Evolutionary conservation across 2,113 vertebrate species (phyloP).

Genomic region (Columbina picui): DNA sequence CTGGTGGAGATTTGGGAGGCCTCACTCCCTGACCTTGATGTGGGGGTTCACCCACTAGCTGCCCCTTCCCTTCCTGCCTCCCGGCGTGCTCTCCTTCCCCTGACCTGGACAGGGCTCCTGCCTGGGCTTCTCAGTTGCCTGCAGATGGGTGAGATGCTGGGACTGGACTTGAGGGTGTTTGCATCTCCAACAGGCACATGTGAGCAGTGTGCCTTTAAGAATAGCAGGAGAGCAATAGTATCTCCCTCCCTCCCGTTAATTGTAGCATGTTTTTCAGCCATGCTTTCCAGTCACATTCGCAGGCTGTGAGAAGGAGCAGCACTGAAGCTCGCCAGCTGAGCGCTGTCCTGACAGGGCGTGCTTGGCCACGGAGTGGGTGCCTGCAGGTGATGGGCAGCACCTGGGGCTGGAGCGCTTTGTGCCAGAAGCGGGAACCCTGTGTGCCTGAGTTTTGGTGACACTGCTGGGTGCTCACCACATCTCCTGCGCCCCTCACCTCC

Average conservation of each 20-base stretch:
- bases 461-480: not conserved
- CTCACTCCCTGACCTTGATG: not conserved
- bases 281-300: conserved; percentile 71
- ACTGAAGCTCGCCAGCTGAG: not conserved
- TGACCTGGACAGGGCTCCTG: fast-evolving
- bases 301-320: conserved; percentile 24
- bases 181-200: not conserved
- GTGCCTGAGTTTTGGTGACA: not conserved
- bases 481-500: not conserved
- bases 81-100: not conserved
- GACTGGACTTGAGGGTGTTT: not conserved
- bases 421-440: not conserved
- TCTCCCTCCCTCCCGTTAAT: conserved; percentile 71
- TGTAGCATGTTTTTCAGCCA: conserved; percentile 65
- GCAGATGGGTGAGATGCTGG: not conserved
- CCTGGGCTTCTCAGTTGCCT: not conserved
- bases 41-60: not conserved
- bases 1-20: not conserved
- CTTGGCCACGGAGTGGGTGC: not conserved
- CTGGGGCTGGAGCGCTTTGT: not conserved
- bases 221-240: conserved; percentile 63
- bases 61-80: not conserved
- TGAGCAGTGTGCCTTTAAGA: conserved; percentile 68
- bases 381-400: not conserved
- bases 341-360: not conserved